phyloP scores from a whole-genome alignment of 2,113 vertebrate genomes.

The Rhinoderma darwinii region DNA sequence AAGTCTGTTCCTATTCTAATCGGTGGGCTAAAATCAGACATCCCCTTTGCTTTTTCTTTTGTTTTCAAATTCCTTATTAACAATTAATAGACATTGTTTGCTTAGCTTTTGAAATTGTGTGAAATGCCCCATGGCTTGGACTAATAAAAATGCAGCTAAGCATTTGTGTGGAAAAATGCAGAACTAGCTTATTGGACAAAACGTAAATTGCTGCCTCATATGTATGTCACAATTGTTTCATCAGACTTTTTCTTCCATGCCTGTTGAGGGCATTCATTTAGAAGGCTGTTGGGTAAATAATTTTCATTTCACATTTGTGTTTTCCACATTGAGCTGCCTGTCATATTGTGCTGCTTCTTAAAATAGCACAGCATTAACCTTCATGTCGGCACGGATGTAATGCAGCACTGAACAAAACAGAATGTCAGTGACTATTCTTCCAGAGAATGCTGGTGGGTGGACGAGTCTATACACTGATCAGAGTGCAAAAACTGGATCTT shows the following conservation, averaged over 20 bases:
- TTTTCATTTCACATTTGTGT: not conserved
- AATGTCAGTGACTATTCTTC: constrained; percentile 28
- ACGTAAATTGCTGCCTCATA: not conserved
- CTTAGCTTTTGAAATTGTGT: not conserved
- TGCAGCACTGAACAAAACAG: not conserved
- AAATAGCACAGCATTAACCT: constrained; percentile 39
- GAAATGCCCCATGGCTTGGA: not conserved
- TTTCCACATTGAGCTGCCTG: not conserved
- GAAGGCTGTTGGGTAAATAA: constrained; percentile 20
- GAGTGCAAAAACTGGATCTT: not conserved
- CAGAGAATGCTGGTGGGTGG: constrained; percentile 2
- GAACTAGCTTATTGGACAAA: not conserved
- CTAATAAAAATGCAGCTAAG: not conserved
- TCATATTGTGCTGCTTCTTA: constrained; percentile 10
- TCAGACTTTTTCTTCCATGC: not conserved
- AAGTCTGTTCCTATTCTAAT: too few species aligned
- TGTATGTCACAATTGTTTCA: not conserved
- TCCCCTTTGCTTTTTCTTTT: too few species aligned
- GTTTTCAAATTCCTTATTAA: not conserved
- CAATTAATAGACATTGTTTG: not conserved
- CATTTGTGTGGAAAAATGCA: not conserved
- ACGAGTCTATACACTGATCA: not conserved
- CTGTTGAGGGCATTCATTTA: not conserved
- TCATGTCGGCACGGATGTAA: constrained; percentile 2
- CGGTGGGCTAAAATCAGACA: too few species aligned